Base-by-base conservation (phyloP, 2,888 invertebrate genomes). In the Cenopis cana region DNA sequence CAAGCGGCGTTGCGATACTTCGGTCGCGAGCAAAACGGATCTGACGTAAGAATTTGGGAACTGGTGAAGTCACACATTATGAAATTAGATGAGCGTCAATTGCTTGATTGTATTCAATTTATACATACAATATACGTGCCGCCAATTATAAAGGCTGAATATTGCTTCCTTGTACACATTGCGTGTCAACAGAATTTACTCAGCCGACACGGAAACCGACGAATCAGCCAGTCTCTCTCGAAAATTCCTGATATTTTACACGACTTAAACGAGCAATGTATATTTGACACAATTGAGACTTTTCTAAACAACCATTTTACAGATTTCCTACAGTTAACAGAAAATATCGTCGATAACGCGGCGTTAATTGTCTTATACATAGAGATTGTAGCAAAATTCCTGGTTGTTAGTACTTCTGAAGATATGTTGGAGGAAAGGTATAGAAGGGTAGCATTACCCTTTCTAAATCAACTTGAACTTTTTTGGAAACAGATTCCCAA, bases 41-140 rank as follows among this genome's bases (percentile, higher is more conserved):
- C 80, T 1, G 79, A 86, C 62, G 54, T 20, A 14, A 60, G 69
- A 41, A 71, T 88, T n/a, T 90, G 89, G 89, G 71, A 79, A n/a
- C 75, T 79, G 9, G 71, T 86, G 10, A 85, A 64, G 11, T 10
- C 18, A 38, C 36, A 20, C 10, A 38, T 64, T 20, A 20, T 20
- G 14, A 52, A 64, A 64, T 18, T 52, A 1, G 10, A 54, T n/a
- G 8, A 52, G 36, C 10, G 14, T 2, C 64, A 64, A 38, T 38
- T 64, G 38, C 5, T 2, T 20, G 29, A 14, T 20, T 52, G 20
- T 2, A 12, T 52, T 17, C 3, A 11, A 20, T n/a, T 10, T 4
- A n/a, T 11, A n/a, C 4, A 64, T 24, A 4, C 1, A 24, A 3
- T 24, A 12, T 10, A 9, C 18, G 74, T 88, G 3, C 85, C 88